phyloP scores from a whole-genome alignment of 2,888 invertebrate species.

The Bhutanitis thaidina region DNA sequence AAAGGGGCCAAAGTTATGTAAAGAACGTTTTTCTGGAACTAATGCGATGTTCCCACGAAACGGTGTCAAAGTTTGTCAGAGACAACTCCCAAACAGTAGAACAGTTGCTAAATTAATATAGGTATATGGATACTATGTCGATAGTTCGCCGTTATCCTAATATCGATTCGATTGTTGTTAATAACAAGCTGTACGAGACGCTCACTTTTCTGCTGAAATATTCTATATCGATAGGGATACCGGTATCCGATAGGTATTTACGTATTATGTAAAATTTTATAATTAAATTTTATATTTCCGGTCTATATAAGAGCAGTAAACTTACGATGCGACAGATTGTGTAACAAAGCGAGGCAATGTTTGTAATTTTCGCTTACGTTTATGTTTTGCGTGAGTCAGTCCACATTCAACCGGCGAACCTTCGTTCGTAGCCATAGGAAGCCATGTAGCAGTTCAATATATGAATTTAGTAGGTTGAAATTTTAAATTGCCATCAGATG shows the following conservation, averaged over 20 bases:
- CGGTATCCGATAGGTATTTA: neutral
- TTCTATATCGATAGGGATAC: neutral
- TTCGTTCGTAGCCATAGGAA: slow-evolving; percentile 4
- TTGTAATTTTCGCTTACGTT: slow-evolving; percentile 16
- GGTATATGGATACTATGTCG: no score
- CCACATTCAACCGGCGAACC: slow-evolving; percentile 12
- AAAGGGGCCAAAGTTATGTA: neutral
- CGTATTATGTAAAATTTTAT: slow-evolving; percentile 4
- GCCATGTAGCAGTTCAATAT: neutral
- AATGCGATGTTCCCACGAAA: slow-evolving; percentile 9
- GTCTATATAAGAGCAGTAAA: neutral
- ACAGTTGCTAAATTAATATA: no score
- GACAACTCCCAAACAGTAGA: neutral
- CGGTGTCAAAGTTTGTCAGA: slow-evolving; percentile 10
- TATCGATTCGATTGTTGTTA: neutral
- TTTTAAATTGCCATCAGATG: slow-evolving; percentile 4
- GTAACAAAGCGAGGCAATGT: slow-evolving; percentile 10
- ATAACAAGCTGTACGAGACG: neutral
- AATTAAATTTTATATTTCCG: neutral
- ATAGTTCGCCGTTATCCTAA: no score
- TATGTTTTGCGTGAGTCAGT: slow-evolving; percentile 17
- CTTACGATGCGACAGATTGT: slow-evolving; percentile 2
- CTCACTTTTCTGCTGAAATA: slow-evolving; percentile 2
- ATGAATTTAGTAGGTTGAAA: neutral
- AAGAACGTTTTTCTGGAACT: neutral